Evolutionary conservation across 2,113 vertebrate genomes (phyloP).

Genomic region (Sigmodon hispidus): DNA sequence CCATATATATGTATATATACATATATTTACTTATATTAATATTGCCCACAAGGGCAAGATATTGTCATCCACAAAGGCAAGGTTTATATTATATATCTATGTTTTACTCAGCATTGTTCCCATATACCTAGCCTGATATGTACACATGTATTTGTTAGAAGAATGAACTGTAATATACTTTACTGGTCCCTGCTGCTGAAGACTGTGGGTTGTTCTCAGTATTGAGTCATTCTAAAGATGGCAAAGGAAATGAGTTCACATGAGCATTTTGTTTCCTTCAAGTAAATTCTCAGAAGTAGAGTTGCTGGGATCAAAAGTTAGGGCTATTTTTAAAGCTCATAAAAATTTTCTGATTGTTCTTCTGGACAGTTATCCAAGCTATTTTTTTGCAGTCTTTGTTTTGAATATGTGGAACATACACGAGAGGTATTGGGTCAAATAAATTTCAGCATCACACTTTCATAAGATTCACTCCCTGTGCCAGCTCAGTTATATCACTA

Average conservation of each 20-base stretch:
- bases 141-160: conserved; percentile 43
- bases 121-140: neutral
- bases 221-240: conserved; percentile 43
- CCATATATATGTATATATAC: conserved; percentile 1
- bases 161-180: conserved; percentile 18
- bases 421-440: conserved; percentile 22
- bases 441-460: conserved; percentile 15
- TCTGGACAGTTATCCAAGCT: conserved; percentile 4
- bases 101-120: conserved; percentile 38
- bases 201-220: conserved; percentile 58
- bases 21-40: conserved; percentile 42
- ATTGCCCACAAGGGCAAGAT: conserved; percentile 36
- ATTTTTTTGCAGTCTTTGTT: conserved; percentile 26
- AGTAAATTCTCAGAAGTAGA: conserved; percentile 19
- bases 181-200: conserved; percentile 51
- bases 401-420: conserved; percentile 25
- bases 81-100: neutral
- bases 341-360: conserved; percentile 57
- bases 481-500: conserved; percentile 2
- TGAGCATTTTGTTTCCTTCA: conserved; percentile 23
- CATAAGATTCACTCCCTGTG: conserved; percentile 28
- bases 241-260: conserved; percentile 35
- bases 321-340: conserved; percentile 44
- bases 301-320: conserved; percentile 40
- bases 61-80: conserved; percentile 44